phyloP scores from a whole-genome alignment of 2,797 vertebrate genomes.

The Acanthurus lineatus region DNA sequence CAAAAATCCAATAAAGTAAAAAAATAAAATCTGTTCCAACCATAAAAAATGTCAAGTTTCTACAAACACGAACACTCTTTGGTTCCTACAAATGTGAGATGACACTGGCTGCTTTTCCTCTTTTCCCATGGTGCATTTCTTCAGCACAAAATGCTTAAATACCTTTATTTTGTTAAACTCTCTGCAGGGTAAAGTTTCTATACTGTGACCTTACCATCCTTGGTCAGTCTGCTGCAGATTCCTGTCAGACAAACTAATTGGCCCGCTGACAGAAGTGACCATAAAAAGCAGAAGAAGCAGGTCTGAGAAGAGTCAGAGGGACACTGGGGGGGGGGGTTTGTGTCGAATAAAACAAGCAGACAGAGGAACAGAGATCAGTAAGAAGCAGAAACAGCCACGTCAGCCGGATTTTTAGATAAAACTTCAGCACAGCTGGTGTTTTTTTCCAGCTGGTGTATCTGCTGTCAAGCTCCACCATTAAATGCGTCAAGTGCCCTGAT shows the following conservation, averaged over 20 bases:
- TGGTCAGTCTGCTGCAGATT: conserved; percentile 28
- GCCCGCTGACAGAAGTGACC: conserved; percentile 28
- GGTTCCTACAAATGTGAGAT: no score
- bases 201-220: conserved; percentile 27
- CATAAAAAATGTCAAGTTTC: no score
- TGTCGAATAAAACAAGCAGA: conserved; percentile 12
- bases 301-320: conserved; percentile 1
- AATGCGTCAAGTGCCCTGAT: conserved; percentile 36
- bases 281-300: conserved; percentile 45
- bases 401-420: conserved; percentile 14
- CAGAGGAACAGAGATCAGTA: conserved; percentile 24
- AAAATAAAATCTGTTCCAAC: no score
- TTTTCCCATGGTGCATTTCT: no score
- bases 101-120: no score
- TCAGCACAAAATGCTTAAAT: neutral
- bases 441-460: conserved; percentile 13
- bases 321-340: neutral
- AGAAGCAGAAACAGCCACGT: neutral
- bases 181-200: neutral
- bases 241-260: neutral
- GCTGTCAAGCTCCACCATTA: conserved; percentile 14
- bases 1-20: no score
- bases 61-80: no score
- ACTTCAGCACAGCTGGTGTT: conserved; percentile 4
- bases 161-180: neutral